phyloP scores from a whole-genome alignment of 2,888 invertebrate genomes.

The Lithodes maja region DNA sequence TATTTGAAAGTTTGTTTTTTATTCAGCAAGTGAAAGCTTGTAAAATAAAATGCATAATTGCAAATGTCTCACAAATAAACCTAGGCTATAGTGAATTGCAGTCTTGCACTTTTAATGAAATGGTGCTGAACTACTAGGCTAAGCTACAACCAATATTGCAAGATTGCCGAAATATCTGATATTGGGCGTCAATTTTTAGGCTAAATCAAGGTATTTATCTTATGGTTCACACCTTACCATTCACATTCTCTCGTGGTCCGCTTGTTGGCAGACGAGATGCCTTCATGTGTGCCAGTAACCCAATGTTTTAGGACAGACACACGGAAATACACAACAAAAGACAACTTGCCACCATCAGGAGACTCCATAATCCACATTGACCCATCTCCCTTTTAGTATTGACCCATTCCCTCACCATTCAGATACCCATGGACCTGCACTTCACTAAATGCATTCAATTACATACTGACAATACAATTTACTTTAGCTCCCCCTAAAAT shows the following conservation, averaged over 20 bases:
- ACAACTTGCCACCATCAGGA: not conserved
- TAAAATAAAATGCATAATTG: no score
- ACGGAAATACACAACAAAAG: not conserved
- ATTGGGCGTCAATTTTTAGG: not conserved
- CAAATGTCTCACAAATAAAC: no score
- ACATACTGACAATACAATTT: no score
- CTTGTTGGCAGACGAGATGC: not conserved
- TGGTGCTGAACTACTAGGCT: no score
- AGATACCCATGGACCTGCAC: no score
- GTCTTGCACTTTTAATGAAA: no score
- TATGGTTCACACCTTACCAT: not conserved
- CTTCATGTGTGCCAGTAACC: not conserved
- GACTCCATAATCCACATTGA: not conserved
- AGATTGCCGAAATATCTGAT: not conserved
- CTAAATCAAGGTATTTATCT: not conserved
- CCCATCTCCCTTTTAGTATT: not conserved
- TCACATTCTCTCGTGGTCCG: not conserved
- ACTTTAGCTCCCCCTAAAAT: not conserved
- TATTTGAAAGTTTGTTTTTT: no score
- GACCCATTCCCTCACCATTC: not conserved
- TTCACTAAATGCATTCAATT: no score
- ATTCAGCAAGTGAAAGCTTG: no score
- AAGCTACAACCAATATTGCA: not conserved
- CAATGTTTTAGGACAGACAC: not conserved
- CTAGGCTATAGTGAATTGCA: no score